These are phyloP conservation scores for Pecten maximus DNA, from an alignment of 2,888 invertebrate species.

Conservation along the genomic window DNA sequence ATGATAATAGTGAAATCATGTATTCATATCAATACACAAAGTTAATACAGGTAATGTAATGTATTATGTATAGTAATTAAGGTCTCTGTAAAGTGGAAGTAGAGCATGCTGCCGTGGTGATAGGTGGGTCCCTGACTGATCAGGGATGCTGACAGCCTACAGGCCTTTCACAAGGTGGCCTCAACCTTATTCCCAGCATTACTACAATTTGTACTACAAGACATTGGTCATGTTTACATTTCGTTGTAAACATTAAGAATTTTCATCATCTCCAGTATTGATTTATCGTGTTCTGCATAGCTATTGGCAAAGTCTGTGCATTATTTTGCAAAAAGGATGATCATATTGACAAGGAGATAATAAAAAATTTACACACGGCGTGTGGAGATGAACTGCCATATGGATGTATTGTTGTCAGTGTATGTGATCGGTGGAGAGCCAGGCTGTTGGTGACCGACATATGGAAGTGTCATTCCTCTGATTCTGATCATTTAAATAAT, in stretches of 20 bases:
- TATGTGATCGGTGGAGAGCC: not conserved
- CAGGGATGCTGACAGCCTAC: not conserved
- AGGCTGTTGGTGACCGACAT: not conserved
- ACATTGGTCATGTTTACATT: not conserved
- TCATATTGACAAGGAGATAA: not conserved
- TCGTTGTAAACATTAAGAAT: not conserved
- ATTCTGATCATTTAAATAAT: not conserved
- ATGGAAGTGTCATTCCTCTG: not conserved
- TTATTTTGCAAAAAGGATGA: not conserved
- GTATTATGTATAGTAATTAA: not conserved
- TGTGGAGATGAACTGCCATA: not conserved
- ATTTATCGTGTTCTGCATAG: not conserved
- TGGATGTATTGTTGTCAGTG: not conserved
- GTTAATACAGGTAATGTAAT: not conserved
- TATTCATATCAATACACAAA: too few species aligned
- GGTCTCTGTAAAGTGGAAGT: not conserved
- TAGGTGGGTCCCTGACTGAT: not conserved
- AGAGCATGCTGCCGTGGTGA: not conserved
- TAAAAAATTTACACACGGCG: not conserved
- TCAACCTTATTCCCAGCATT: not conserved
- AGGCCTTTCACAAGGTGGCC: constrained; percentile 8
- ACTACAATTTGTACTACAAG: constrained; percentile 3
- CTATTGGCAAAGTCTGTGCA: not conserved
- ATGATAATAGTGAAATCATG: not conserved
- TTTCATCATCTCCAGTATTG: not conserved